Base-by-base conservation (phyloP, 2,888 invertebrate species). In the Acrobasis suavella region DNA sequence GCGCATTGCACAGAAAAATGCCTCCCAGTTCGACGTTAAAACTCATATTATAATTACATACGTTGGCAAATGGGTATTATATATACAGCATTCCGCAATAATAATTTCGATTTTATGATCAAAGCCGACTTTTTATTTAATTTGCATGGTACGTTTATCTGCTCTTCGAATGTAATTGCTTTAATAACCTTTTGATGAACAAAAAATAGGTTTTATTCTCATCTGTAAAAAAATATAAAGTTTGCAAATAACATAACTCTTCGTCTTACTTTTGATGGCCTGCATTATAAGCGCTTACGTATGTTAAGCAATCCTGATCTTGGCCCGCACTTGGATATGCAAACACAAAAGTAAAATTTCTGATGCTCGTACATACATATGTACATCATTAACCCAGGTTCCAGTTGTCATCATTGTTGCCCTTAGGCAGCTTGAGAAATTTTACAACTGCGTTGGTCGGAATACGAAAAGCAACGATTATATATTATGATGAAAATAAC, bases 71-170 rank as follows among this genome's bases (percentile, higher is more conserved):
- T 76, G 78, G 72, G 67, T 70, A 64, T 71, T 72, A 69, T 69
- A 60, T 67, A 62, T 56, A 61, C 58, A 69, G 69, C 73, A 67
- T 76, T 68, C 42, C 65, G 72, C 70, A 72, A 74, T 77, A 75
- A 77, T 76, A 68, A 71, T 76, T 79, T 78, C 72, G 72, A 73
- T 76, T 80, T 80, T 78, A 78, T 72, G 72, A 72, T 38, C 50
- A 14, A 56, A 17, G 38, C 12, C 38, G 17, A 38, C 38, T 50
- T 50, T 50, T 59, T 77, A 81, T 83, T 79, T 80, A 78, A 39
- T 42, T 56, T 42, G 39, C 39, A 8, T 72, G 8, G 42, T 56
- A 17, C 1, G 42, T 42, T 14, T 56, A 17, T 22, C 17, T 38
- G 55, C 38, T 56, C 39, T 14, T n/a, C 42, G 56, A 56, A 9